phyloP scores from a whole-genome alignment of 2,797 vertebrate species.

The Sebastes hubbsi region DNA sequence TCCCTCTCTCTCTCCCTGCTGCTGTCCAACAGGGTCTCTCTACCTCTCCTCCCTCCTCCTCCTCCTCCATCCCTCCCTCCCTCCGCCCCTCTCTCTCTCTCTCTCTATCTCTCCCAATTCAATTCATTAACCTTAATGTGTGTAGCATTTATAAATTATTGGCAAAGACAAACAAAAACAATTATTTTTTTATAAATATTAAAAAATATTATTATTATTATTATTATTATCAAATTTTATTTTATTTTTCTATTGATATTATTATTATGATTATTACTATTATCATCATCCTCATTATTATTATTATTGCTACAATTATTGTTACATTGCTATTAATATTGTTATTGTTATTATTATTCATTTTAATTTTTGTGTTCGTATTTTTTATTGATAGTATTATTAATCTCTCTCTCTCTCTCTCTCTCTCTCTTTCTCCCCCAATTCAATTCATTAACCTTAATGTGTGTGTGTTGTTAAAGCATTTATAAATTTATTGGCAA shows the following conservation, averaged over 20 bases:
- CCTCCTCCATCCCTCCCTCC: background rate
- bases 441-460: too few relatives aligned
- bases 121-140: slow-evolving; percentile 24
- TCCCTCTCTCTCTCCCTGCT: slow-evolving; percentile 51
- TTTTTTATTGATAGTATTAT: background rate
- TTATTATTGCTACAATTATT: background rate
- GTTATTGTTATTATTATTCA: too few relatives aligned
- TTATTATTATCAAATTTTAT: too few relatives aligned
- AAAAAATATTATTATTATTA: too few relatives aligned
- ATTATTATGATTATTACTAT: too few relatives aligned
- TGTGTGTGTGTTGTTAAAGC: too few relatives aligned
- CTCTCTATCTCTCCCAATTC: background rate
- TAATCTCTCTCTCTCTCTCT: background rate
- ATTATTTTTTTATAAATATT: background rate
- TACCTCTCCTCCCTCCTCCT: slow-evolving; percentile 28
- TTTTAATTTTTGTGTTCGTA: background rate
- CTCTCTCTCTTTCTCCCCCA: too few relatives aligned
- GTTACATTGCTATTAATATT: too few relatives aligned
- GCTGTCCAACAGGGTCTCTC: slow-evolving; percentile 72
- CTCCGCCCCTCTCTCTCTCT: background rate
- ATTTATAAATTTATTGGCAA: too few relatives aligned
- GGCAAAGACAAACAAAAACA: background rate
- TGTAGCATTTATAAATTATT: background rate
- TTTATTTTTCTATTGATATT: too few relatives aligned
- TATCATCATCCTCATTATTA: background rate